Evolutionary conservation across 1,140 invertebrate species (phyloP), one percentile per base, ranked within the genome.

Genomic region (Anastrepha ludens): DNA sequence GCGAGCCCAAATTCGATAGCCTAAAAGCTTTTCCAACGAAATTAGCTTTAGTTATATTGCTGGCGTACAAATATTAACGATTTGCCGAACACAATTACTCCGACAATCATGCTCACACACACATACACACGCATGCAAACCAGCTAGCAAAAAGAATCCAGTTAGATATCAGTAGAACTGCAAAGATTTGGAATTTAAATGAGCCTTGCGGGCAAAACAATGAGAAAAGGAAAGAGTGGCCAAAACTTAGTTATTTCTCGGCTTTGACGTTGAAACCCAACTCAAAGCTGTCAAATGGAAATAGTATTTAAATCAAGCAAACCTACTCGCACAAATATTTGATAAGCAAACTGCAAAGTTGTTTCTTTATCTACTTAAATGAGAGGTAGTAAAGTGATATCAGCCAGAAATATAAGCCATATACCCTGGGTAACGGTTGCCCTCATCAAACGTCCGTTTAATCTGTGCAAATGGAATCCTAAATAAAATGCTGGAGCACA

Each of bases 281-380:
- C 65, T 67, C 65, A 67, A 67, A 67, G 65, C 65, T 67, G 65
- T 67, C 65, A 67, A 41, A 39, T 67, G 29, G 39, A 41, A 67
- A 13, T 15, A 39, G 39, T 29, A 67, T 41, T 15, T 67, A 67
- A 67, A 67, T 39, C 13, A 67, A 67, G 29, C 39, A 67, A 67
- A 67, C 11, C 20, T 39, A 13, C 29, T 29, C 29, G 29, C 29
- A 29, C 39, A 67, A 67, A 11, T 39, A 67, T 64, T 64, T 20
- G 62, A 64, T 64, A 64, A 64, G 20, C 39, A 13, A 41, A 11
- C 65, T 67, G 65, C 29, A 67, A 20, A 67, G 8, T 41, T 67
- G 29, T 8, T 39, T 39, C 1, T 11, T 58, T 58, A 58, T 58
- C 7, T 58, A 58, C 13, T 58, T 58, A 7, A 58, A 29, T 29